phyloP scores from a whole-genome alignment of 2,797 vertebrate genomes.

The Sebastes flavidus region DNA sequence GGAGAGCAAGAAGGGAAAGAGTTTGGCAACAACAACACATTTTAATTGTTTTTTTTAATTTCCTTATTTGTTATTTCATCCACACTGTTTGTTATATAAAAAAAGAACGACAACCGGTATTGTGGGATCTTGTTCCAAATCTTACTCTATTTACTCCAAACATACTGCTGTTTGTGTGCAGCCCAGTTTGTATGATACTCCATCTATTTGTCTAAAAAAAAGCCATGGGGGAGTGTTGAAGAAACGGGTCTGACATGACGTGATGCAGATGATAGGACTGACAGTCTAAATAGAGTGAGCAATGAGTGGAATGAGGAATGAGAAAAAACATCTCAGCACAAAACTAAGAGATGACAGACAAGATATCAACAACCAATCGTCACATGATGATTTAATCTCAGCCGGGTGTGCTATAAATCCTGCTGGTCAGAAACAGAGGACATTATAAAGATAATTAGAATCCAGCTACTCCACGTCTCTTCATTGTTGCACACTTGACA shows the following conservation, averaged over 20 bases:
- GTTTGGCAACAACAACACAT: neutral
- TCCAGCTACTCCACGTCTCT: neutral
- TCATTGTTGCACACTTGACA: neutral
- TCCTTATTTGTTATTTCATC: neutral
- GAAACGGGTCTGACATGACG: neutral
- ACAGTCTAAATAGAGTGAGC: neutral
- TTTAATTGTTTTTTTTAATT: neutral
- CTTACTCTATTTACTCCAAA: neutral
- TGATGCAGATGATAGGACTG: neutral
- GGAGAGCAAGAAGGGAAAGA: no score
- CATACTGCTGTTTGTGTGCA: neutral
- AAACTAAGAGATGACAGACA: neutral
- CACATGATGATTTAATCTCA: constrained; percentile 22
- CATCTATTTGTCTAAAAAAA: neutral
- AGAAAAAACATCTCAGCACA: neutral
- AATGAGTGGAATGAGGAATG: neutral
- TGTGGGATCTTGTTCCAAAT: neutral
- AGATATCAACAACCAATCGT: neutral
- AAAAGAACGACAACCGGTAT: neutral
- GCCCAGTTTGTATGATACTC: neutral
- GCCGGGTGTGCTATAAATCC: neutral
- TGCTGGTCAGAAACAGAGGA: neutral
- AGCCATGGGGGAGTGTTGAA: no score
- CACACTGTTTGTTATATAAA: neutral
- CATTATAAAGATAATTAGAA: constrained; percentile 10